Evolutionary conservation across 2,113 vertebrate genomes (phyloP), one percentile per base, ranked within the genome.

Genomic region (Atherinomorus stipes): DNA sequence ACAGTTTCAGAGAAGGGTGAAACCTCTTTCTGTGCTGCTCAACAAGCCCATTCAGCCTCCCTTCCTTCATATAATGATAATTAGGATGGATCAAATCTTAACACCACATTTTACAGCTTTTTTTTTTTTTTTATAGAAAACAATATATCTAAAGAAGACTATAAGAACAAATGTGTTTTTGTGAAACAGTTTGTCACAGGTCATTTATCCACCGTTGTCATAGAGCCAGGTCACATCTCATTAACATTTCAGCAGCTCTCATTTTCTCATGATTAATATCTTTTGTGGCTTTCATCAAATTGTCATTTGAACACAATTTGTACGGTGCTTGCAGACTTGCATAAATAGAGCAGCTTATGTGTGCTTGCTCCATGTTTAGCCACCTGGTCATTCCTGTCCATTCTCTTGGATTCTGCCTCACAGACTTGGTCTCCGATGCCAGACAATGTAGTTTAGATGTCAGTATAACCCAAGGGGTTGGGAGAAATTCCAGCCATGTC

Each of bases 201-300:
- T 66, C 1, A 44, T 78, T 64, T 44, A 44, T 68, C 34, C 28
- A 42, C 54, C 56, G 42, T 47, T 78, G 31, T 71, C 64, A 52
- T 38, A 21, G 28, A 60, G 69, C 37, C 76, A 69, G 22, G 28
- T 50, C 11, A 64, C 64, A 79, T 71, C 52, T n/a, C 28, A 80
- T 74, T 76, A 58, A 71, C 72, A 65, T 89, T 87, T 90, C 86
- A 87, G 54, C 83, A 73, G 38, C 69, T 83, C 61, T 61, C 65
- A 83, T 70, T 86, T 80, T 76, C 60, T 57, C 66, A 59, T 76
- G 64, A 71, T 78, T 81, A 74, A 73, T 72, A 69, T 80, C 49
- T 62, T 73, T 63, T n/a, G 25, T 71, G 75, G 70, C 66, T 88
- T 85, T 90, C 81, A 76, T 87, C 81, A 86, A 83, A 79, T 68